These are phyloP conservation scores for Archips crataeganus DNA, from an alignment of 2,888 invertebrate genomes.

Conservation along the genomic window DNA sequence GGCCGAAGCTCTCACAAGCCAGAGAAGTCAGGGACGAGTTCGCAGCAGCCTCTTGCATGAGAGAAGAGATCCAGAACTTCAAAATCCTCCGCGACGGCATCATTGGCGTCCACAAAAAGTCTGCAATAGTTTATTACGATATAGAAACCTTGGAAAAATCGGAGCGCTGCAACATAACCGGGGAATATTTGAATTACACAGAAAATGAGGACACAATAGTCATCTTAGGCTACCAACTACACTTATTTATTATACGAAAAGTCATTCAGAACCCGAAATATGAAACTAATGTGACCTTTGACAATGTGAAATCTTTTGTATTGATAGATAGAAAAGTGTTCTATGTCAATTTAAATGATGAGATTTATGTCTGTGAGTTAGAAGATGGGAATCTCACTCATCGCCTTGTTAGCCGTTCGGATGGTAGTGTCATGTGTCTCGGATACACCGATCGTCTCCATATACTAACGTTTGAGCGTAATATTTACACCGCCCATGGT, in stretches of 20 bases:
- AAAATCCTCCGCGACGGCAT: slow-evolving; percentile 59
- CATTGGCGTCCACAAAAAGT: slow-evolving; percentile 63
- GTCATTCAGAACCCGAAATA: slow-evolving; percentile 40
- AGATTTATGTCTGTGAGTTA: slow-evolving; percentile 57
- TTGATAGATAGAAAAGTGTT: slow-evolving; percentile 55
- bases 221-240: slow-evolving; percentile 53
- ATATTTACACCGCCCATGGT: slow-evolving; percentile 56
- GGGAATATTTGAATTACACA: slow-evolving; percentile 61
- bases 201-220: slow-evolving; percentile 61
- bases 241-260: slow-evolving; percentile 60
- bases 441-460: slow-evolving; percentile 57
- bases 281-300: slow-evolving; percentile 51
- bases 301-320: slow-evolving; percentile 61
- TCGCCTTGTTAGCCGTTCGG: slow-evolving; percentile 47
- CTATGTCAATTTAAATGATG: slow-evolving; percentile 59
- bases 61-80: slow-evolving; percentile 63
- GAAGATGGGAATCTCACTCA: slow-evolving; percentile 45
- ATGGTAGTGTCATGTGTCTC: slow-evolving; percentile 60
- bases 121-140: slow-evolving; percentile 64
- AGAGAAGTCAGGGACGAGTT: slow-evolving; percentile 66
- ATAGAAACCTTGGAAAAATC: slow-evolving; percentile 55
- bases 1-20: slow-evolving; percentile 60
- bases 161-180: slow-evolving; percentile 51
- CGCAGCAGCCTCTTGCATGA: slow-evolving; percentile 56
- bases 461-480: slow-evolving; percentile 59